These are phyloP conservation scores for Pomatostomus ruficeps DNA, from an alignment of 2,113 vertebrate species.

Conservation along the genomic window DNA sequence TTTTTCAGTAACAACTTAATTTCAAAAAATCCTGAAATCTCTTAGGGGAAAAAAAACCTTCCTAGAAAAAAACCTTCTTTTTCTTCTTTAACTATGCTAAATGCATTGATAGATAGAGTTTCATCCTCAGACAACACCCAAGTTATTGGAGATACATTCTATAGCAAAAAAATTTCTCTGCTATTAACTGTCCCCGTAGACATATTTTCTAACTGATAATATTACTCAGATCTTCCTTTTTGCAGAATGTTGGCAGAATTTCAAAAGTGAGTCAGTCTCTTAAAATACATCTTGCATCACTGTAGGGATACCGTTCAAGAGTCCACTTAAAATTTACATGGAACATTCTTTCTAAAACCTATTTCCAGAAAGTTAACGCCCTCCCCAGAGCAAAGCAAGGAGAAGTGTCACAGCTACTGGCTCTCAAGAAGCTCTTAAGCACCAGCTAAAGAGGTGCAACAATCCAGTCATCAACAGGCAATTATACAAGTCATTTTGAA, in stretches of 20 bases:
- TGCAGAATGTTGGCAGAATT: constrained; percentile 41
- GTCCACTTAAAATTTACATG: constrained; percentile 34
- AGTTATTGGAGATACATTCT: neutral
- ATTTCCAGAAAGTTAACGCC: neutral
- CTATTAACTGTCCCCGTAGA: neutral
- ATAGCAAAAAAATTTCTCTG: neutral
- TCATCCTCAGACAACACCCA: neutral
- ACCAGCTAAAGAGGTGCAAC: neutral
- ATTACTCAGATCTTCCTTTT: constrained; percentile 36
- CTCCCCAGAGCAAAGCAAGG: neutral
- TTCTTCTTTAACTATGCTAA: neutral
- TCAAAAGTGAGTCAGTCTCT: constrained; percentile 50
- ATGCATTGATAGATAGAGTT: neutral
- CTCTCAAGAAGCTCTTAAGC: neutral
- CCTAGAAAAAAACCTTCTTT: neutral
- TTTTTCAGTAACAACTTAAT: neutral
- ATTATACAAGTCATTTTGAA: neutral
- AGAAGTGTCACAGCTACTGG: neutral
- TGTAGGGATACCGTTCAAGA: constrained; percentile 29
- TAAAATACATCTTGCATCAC: constrained; percentile 54
- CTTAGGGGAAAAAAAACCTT: neutral
- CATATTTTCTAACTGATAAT: constrained; percentile 18
- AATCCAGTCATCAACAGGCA: neutral
- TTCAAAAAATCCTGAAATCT: neutral
- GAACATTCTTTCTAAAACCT: constrained; percentile 24